Evolutionary conservation across 35 echinoderm and acorn worm species (phyloP).

Genomic region (Holothuria glaberrima): DNA sequence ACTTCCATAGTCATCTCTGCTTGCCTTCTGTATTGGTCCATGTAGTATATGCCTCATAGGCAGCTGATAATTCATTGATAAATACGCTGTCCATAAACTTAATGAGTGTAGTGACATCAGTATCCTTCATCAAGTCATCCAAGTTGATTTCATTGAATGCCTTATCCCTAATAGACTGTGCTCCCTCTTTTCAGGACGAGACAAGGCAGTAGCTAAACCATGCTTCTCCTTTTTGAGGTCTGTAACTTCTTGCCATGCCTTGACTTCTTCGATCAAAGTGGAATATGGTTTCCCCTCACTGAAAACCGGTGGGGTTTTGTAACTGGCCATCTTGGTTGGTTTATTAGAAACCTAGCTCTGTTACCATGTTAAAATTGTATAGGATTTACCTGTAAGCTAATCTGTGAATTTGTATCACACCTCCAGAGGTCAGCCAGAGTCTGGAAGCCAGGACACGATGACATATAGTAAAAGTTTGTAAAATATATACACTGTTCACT

Average conservation of each 20-base stretch:
- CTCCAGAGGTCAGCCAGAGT: no score
- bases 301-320: conserved; percentile 38
- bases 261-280: not conserved
- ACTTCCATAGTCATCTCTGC: not conserved
- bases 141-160: not conserved
- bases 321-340: conserved; percentile 13
- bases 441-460: no score
- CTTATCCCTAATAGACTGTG: not conserved
- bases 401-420: no score
- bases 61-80: conserved; percentile 1
- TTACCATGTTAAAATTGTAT: no score
- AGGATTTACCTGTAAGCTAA: no score
- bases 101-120: not conserved
- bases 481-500: no score
- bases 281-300: not conserved
- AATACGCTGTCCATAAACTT: no score
- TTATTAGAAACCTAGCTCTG: conserved; percentile 22
- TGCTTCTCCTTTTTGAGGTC: not conserved
- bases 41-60: not conserved
- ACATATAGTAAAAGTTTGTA: no score
- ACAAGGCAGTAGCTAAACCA: not conserved
- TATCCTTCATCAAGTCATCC: not conserved
- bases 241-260: not conserved
- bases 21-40: not conserved
- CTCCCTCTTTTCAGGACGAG: not conserved